Conservation (phyloP, 2,888 invertebrate species). For the Rhamphomyia laevipes region DNA sequence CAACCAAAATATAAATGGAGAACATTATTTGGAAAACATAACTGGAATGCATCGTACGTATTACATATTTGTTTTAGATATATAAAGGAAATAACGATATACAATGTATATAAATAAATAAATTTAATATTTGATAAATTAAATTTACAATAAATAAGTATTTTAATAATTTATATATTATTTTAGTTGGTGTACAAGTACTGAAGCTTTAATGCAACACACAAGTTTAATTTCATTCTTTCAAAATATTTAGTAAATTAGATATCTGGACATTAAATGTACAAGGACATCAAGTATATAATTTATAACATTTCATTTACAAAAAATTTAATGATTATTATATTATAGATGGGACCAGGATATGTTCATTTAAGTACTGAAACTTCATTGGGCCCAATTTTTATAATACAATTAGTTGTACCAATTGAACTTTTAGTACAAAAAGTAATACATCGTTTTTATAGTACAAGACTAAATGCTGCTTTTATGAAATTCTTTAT, state of each 20-base stretch:
- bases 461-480: slow-evolving; percentile 47
- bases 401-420: slow-evolving; percentile 64
- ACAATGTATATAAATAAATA: no score
- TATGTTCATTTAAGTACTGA: slow-evolving; percentile 58
- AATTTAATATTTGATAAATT: no score
- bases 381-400: slow-evolving; percentile 46
- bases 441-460: slow-evolving; percentile 66
- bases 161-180: background rate
- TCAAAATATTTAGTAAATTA: slow-evolving; percentile 47
- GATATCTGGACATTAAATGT: slow-evolving; percentile 49
- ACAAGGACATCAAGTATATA: slow-evolving; percentile 52
- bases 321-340: background rate
- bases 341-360: slow-evolving; percentile 54
- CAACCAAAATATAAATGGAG: slow-evolving; percentile 26
- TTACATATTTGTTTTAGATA: no score
- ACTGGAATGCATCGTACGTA: slow-evolving; percentile 42
- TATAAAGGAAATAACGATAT: no score
- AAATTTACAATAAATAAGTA: no score
- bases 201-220: slow-evolving; percentile 21
- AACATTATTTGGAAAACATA: slow-evolving; percentile 40
- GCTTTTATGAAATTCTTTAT: slow-evolving; percentile 54
- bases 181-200: slow-evolving; percentile 39
- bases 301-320: background rate
- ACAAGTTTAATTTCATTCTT: slow-evolving; percentile 22
- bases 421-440: slow-evolving; percentile 68